Conservation (phyloP, 1,140 invertebrate species). For the Drosophila persimilis region DNA sequence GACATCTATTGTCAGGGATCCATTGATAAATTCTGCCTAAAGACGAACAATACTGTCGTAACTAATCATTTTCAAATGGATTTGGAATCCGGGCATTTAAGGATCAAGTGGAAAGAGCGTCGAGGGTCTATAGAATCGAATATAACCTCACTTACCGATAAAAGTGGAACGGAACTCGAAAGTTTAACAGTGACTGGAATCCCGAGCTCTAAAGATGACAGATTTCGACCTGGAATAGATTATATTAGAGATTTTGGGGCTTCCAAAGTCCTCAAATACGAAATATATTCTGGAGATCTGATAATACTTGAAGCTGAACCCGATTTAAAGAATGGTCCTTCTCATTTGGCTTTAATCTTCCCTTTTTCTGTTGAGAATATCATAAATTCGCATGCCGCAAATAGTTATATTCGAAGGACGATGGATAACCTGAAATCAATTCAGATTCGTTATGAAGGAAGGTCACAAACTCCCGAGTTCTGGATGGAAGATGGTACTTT, state of each 20-base stretch:
- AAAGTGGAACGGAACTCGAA: background rate
- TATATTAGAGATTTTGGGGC: slow-evolving; percentile 10
- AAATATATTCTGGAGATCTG: background rate
- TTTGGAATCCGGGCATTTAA: background rate
- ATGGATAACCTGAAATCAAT: background rate
- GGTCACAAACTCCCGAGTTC: background rate
- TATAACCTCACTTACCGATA: background rate
- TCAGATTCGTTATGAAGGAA: background rate
- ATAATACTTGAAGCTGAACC: background rate
- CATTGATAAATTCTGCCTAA: background rate
- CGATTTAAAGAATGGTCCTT: background rate
- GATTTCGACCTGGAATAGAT: background rate
- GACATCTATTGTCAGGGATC: slow-evolving; percentile 7
- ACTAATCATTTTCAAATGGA: slow-evolving; percentile 12
- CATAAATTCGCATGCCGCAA: background rate
- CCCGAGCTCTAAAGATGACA: background rate
- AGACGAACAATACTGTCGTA: background rate
- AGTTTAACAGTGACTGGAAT: background rate
- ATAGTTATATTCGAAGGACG: background rate
- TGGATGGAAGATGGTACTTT: background rate
- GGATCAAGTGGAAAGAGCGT: slow-evolving; percentile 1
- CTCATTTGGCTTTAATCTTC: background rate
- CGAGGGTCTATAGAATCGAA: slow-evolving; percentile 1
- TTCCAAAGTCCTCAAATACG: background rate
- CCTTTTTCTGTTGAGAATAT: background rate